These are phyloP conservation scores for Mesoligia furuncula DNA, from an alignment of 2,888 invertebrate species.

Conservation along the genomic window DNA sequence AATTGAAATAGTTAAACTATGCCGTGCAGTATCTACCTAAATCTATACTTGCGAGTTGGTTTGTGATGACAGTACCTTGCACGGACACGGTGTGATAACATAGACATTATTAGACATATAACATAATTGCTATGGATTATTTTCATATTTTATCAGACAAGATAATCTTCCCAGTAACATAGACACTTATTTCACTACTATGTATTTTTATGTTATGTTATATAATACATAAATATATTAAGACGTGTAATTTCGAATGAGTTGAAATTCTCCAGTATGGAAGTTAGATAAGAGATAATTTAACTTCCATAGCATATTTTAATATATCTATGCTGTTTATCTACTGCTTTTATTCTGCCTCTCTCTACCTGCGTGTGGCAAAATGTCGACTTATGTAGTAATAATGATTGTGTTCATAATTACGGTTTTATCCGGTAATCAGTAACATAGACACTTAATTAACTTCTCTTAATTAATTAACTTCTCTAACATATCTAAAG, in stretches of 20 bases:
- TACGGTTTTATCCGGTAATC: background rate
- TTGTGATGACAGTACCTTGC: background rate
- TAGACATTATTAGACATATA: too few species aligned
- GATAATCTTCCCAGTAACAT: background rate
- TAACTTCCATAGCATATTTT: background rate
- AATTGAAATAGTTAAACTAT: constrained; percentile 1
- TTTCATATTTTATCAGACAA: background rate
- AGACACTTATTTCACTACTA: background rate
- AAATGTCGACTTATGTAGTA: background rate
- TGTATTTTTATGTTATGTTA: background rate
- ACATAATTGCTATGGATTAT: constrained; percentile 7
- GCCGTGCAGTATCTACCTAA: background rate
- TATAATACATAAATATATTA: background rate
- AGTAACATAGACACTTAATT: constrained; percentile 8
- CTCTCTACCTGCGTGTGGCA: background rate
- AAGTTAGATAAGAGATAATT: too few species aligned
- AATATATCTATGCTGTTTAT: background rate
- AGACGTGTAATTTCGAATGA: background rate
- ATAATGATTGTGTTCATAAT: background rate
- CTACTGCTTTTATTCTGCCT: background rate
- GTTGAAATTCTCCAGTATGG: background rate
- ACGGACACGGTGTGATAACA: constrained; percentile 19
- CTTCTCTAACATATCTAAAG: background rate
- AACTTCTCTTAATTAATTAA: constrained; percentile 1
- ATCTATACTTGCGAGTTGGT: background rate